Base-by-base conservation (phyloP, 2,888 invertebrate species). In the Octodonta nipae region DNA sequence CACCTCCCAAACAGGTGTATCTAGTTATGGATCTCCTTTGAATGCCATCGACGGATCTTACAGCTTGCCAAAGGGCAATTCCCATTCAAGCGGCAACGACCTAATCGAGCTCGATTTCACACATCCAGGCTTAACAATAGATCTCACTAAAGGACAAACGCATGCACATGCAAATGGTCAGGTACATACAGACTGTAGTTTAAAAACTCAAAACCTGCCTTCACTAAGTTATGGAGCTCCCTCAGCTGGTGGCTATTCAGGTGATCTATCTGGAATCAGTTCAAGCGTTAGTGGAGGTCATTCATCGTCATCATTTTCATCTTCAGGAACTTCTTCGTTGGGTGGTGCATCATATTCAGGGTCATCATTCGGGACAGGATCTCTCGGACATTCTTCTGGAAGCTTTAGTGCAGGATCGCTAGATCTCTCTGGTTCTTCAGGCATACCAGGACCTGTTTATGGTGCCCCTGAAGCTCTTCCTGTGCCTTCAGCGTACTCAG, bases 1-100 rank as follows among this genome's bases (percentile, higher is more conserved):
- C n/a, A n/a, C n/a, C n/a, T n/a, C n/a, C n/a, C n/a, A n/a, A n/a
- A n/a, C n/a, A n/a, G n/a, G 66, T 15, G 41, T 50, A 15, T 45
- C 68, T 11, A 70, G 70, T 2, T 71, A 72, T 35, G 62, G 67
- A 1, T 68, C 56, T 1, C 70, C 70, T 1, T 45, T 70, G 10
- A 47, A 65, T 6, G 64, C 66, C 10, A 63, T 70, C 0, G 65
- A 66, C 14, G 70, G 69, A 26, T 65, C 68, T 30, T 65, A 68
- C 6, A 65, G 65, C 1, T 60, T 68, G 12, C 68, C 64, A 7
- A 30, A 35, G 12, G 30, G 35, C 12, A 28, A 36, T 26, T 28
- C 36, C 8, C 29, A 35, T 10, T 16, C 31, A 12, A 28, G 34
- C 27, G 42, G 37, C 16, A 44, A 31, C 24, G 31, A 45, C 20